Evolutionary conservation across 2,797 vertebrate genomes (phyloP).

Genomic region (Spondyliosoma cantharus): DNA sequence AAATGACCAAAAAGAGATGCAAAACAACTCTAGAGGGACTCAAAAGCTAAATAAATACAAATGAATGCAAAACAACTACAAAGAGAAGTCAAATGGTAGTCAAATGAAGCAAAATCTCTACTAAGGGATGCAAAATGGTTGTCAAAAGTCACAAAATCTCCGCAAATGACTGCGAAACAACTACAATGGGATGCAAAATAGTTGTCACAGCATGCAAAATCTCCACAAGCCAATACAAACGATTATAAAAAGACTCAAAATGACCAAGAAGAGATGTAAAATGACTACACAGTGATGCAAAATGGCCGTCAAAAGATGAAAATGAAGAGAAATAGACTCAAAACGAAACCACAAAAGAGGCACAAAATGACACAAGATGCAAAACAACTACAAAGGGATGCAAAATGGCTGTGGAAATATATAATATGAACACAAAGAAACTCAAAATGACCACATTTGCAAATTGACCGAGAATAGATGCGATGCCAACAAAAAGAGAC

Average conservation of each 20-base stretch:
- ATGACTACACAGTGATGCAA: neutral
- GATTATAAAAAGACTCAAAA: neutral
- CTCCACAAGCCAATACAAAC: neutral
- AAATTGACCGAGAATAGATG: too few species aligned
- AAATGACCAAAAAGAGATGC: neutral
- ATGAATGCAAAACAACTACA: too few species aligned
- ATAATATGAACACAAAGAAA: neutral
- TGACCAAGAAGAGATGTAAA: neutral
- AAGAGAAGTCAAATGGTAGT: too few species aligned
- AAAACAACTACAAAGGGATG: neutral
- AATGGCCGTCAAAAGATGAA: neutral
- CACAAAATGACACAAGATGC: neutral
- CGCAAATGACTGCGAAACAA: neutral
- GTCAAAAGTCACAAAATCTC: too few species aligned
- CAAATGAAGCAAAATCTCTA: too few species aligned
- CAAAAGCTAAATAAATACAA: too few species aligned
- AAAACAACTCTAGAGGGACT: too few species aligned
- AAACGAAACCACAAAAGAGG: neutral
- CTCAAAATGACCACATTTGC: too few species aligned
- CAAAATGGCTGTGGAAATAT: neutral
- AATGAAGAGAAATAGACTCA: neutral
- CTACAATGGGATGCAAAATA: neutral
- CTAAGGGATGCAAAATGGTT: too few species aligned
- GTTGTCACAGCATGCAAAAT: too few species aligned
- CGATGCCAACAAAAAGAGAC: neutral